phyloP scores from a whole-genome alignment of 30 jellyfish, hydroid and myxozoan genomes.

The Cassiopea xamachana region DNA sequence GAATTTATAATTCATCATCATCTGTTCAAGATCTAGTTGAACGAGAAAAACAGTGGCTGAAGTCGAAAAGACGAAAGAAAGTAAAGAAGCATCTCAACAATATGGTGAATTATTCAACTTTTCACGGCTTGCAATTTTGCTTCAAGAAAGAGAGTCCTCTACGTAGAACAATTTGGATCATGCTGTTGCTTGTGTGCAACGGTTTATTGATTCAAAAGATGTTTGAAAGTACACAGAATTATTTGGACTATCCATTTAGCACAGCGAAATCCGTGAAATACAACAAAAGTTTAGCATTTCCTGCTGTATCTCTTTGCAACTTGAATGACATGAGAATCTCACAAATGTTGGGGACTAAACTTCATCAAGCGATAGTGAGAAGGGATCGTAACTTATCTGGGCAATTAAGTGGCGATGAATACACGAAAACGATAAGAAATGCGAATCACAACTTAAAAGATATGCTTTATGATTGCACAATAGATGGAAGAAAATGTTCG shows the following conservation, averaged over 20 bases:
- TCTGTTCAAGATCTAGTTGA: slow-evolving; percentile 49
- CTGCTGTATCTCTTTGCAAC: slow-evolving; percentile 95
- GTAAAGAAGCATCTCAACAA: slow-evolving; percentile 56
- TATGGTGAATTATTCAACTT: slow-evolving; percentile 75
- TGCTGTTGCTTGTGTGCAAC: slow-evolving; percentile 62
- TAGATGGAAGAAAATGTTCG: slow-evolving; percentile 78
- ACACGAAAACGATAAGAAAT: slow-evolving; percentile 43
- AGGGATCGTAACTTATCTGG: slow-evolving; percentile 14
- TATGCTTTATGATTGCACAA: slow-evolving; percentile 79
- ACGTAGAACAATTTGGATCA: slow-evolving; percentile 75
- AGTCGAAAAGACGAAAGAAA: slow-evolving; percentile 57
- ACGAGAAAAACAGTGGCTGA: slow-evolving; percentile 44
- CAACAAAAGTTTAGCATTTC: slow-evolving; percentile 61
- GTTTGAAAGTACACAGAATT: slow-evolving; percentile 85
- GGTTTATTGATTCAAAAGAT: slow-evolving; percentile 74
- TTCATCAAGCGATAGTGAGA: slow-evolving; percentile 66
- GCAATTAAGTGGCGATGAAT: slow-evolving; percentile 70
- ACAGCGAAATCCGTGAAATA: slow-evolving; percentile 73
- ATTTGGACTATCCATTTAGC: slow-evolving; percentile 77
- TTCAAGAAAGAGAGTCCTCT: slow-evolving; percentile 83
- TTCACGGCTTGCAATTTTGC: slow-evolving; percentile 87
- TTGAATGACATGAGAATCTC: slow-evolving; percentile 82
- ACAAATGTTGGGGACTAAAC: slow-evolving; percentile 74
- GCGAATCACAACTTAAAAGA: slow-evolving; percentile 80
- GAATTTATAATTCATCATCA: slow-evolving; percentile 16